A percentile compares a stretch with the other conserved stretches of the same genome.
These are phyloP conservation scores for Perodicticus potto DNA, from an alignment of 2,797 vertebrate species.

Conservation along the genomic window DNA sequence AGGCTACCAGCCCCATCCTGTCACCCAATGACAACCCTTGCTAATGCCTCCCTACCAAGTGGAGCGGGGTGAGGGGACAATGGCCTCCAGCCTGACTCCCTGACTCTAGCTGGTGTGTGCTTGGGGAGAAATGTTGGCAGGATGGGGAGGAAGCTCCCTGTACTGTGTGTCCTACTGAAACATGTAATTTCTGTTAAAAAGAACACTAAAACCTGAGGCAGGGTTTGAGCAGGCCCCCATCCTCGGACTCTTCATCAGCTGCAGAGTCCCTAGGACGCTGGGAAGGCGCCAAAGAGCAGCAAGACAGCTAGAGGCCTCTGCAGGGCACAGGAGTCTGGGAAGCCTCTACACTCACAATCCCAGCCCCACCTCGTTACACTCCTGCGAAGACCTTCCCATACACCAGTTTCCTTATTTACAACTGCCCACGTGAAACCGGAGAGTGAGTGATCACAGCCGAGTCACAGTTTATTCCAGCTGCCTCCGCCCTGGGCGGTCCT, in stretches of 20 bases:
- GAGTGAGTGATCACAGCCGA: not conserved
- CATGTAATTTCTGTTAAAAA: conserved; percentile 7
- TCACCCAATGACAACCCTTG: not conserved
- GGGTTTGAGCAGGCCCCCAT: not conserved
- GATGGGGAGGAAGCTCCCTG: not conserved
- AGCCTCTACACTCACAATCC: conserved; percentile 1
- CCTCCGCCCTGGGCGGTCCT: too few relatives aligned
- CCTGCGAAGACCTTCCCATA: not conserved
- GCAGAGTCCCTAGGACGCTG: not conserved
- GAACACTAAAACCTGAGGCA: not conserved
- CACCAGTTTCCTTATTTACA: not conserved
- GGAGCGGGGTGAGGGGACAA: not conserved
- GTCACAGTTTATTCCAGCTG: conserved; percentile 69
- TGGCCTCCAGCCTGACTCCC: not conserved
- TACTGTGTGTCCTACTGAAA: not conserved
- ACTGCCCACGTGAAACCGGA: not conserved
- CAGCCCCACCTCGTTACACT: not conserved
- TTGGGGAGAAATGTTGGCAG: not conserved
- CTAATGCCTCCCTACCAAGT: not conserved
- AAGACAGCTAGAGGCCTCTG: not conserved
- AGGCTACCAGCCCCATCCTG: not conserved
- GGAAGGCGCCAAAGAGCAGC: not conserved
- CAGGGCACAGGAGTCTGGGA: not conserved
- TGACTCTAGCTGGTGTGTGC: not conserved
- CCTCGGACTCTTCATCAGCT: not conserved